Conservation (phyloP, 1,140 invertebrate species). For the Marisa cornuarietis region DNA sequence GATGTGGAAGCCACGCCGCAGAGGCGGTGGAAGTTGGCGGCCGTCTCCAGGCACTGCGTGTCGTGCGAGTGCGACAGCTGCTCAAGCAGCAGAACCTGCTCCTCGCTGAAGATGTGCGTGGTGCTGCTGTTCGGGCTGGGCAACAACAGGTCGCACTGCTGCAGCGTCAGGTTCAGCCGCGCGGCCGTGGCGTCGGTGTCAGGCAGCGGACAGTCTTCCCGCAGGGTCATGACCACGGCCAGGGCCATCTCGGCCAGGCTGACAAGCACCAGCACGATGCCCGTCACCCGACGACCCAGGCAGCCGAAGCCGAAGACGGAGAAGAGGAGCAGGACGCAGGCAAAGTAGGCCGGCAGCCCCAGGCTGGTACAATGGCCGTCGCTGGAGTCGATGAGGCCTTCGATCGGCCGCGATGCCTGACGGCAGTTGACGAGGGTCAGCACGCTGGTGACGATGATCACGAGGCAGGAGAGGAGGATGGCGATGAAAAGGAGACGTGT, state of each 20-base stretch:
- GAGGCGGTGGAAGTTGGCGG: not conserved
- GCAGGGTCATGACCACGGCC: constrained; percentile 21
- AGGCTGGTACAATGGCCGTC: constrained; percentile 26
- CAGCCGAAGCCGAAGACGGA: constrained; percentile 38
- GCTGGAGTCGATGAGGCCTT: constrained; percentile 10
- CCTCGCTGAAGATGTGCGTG: too few species aligned
- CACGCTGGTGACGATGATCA: constrained; percentile 15
- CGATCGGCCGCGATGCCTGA: constrained; percentile 3
- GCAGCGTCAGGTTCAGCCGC: not conserved
- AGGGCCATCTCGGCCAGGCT: constrained; percentile 21
- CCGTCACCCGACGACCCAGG: constrained; percentile 27
- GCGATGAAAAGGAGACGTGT: constrained; percentile 22
- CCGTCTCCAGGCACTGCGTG: not conserved
- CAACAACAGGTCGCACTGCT: not conserved
- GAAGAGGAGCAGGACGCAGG: constrained; percentile 29
- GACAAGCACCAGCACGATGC: constrained; percentile 29
- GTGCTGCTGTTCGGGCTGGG: not conserved
- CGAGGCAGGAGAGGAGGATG: not conserved
- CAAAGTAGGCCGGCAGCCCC: constrained; percentile 31
- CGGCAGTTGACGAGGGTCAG: constrained; percentile 26
- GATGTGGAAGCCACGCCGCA: not conserved
- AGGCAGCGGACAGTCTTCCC: constrained; percentile 6
- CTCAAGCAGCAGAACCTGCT: not conserved
- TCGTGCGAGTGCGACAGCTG: not conserved
- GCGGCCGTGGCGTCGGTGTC: not conserved